phyloP scores from a whole-genome alignment of 2,888 invertebrate genomes.

The Calliopum simillimum region DNA sequence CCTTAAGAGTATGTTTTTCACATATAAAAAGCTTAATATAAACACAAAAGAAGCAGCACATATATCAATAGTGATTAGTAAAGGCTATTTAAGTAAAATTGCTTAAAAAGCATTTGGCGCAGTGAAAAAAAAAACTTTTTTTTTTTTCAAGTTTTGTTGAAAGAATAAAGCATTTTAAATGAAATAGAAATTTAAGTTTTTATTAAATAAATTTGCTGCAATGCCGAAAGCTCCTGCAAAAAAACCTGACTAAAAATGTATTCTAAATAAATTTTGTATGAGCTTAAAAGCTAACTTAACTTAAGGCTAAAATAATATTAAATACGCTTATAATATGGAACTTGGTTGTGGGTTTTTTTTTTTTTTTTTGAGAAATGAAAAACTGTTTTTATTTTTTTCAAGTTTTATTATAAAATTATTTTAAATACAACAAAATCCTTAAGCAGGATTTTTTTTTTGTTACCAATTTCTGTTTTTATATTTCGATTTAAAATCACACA shows the following conservation, averaged over 20 bases:
- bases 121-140: too few relatives aligned
- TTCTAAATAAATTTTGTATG: not conserved
- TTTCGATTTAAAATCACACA: conserved; percentile 47
- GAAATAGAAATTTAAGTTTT: not conserved
- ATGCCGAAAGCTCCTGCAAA: not conserved
- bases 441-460: conserved; percentile 29
- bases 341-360: too few relatives aligned
- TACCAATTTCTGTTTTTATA: conserved; percentile 34
- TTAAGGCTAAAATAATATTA: not conserved
- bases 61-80: too few relatives aligned
- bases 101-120: too few relatives aligned
- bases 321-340: not conserved
- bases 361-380: conserved; percentile 3
- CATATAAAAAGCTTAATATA: too few relatives aligned
- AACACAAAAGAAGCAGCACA: too few relatives aligned
- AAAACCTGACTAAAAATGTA: not conserved
- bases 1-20: too few relatives aligned
- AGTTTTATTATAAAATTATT: conserved; percentile 19
- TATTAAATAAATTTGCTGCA: not conserved
- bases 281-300: conserved; percentile 18
- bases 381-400: conserved; percentile 10
- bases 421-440: conserved; percentile 54
- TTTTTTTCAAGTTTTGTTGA: too few relatives aligned
- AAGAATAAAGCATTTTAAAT: too few relatives aligned
- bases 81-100: too few relatives aligned